Evolutionary conservation across 2,888 invertebrate genomes (phyloP), one percentile per base, ranked within the genome.

Genomic region (Agrochola circellaris): DNA sequence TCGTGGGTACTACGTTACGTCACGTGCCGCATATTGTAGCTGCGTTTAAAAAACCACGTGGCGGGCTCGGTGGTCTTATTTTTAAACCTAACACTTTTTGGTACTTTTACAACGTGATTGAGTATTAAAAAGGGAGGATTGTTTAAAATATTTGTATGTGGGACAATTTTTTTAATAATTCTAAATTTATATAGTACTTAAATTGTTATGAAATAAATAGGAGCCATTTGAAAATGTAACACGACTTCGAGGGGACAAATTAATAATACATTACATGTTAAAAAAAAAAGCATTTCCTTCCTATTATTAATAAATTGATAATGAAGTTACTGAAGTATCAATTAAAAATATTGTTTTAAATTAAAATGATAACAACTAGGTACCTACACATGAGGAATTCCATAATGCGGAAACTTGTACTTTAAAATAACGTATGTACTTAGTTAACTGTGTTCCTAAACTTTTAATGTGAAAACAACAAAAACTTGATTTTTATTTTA

Each of bases 371-470:
- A 75, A 68, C 38, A 51, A 62, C 13, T 71, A 42, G 26, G 51
- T 54, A 58, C 11, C 34, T 56, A 66, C 30, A 70, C 9, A 61
- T 56, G 60, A n/a, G 51, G 48, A 65, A 61, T 68, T 64, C 38
- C 34, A 73, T 73, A 71, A 82, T 71, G 61, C 73, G 83, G 86
- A 82, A 77, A 82, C 60, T 82, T 86, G 69, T 77, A 73, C 69
- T 65, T 56, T 48, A 62, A 64, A 61, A 68, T 80, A 71, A 74
- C 48, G 51, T 64, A 73, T 30, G 62, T 73, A 42, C 42, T 42
- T 42, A 60, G 13, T n/a, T 68, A 56, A 38, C 30, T 61, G 62
- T 65, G 17, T 56, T 60, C 73, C 56, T 60, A 71, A 20, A 51
- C 58, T 23, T 78, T 71, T 23, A 26, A 65, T 48, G 56, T 73